Conservation (phyloP, 2,113 vertebrate genomes). For the Gadus macrocephalus region DNA sequence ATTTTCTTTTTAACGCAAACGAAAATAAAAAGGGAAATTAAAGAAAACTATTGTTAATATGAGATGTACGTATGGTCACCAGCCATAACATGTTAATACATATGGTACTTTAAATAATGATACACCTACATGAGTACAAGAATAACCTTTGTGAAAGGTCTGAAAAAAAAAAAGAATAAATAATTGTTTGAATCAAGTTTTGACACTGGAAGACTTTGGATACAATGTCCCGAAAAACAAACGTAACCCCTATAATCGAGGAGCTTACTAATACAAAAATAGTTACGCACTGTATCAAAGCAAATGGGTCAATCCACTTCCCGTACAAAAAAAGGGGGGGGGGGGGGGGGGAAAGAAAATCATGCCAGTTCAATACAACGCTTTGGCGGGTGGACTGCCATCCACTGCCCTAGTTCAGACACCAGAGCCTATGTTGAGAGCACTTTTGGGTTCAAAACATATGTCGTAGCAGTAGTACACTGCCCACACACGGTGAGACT, state of each 20-base stretch:
- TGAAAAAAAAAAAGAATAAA: conserved; percentile 85
- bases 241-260: conserved; percentile 1
- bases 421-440: no score
- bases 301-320: neutral
- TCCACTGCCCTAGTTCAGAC: no score
- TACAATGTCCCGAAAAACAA: conserved; percentile 23
- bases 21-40: conserved; percentile 15
- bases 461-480: no score
- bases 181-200: conserved; percentile 77
- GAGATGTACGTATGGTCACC: conserved; percentile 90
- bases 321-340: no score
- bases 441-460: no score
- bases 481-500: no score
- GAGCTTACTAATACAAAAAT: conserved; percentile 4
- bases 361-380: conserved; percentile 2
- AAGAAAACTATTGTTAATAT: conserved; percentile 70
- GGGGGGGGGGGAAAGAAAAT: no score
- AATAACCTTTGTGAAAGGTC: conserved; percentile 73
- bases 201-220: conserved; percentile 49
- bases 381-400: conserved; percentile 35
- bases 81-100: conserved; percentile 95
- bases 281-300: neutral
- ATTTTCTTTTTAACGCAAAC: conserved; percentile 8
- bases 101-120: conserved; percentile 93
- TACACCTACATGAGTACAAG: conserved; percentile 78